These are phyloP conservation scores for Agriopis marginaria DNA, from an alignment of 2,888 invertebrate species.

Conservation along the genomic window DNA sequence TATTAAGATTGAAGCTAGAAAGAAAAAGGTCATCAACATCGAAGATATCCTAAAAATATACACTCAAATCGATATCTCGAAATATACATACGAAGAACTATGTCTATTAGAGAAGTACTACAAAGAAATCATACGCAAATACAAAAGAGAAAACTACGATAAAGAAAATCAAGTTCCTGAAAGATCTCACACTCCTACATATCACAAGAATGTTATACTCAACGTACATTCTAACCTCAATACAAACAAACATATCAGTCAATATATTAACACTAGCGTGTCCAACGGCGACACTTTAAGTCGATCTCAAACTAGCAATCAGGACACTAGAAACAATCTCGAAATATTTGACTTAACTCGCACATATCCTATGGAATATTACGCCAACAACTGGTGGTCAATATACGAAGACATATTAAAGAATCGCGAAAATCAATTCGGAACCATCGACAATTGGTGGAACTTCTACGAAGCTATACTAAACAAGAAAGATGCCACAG, in stretches of 20 bases:
- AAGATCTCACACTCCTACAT: constrained; percentile 43
- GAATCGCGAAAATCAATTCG: constrained; percentile 78
- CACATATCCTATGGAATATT: constrained; percentile 78
- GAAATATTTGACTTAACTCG: constrained; percentile 77
- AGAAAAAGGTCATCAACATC: constrained; percentile 69
- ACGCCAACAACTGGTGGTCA: constrained; percentile 84
- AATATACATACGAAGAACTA: constrained; percentile 79
- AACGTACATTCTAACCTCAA: constrained; percentile 59
- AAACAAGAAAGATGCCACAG: constrained; percentile 63
- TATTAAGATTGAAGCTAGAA: constrained; percentile 66
- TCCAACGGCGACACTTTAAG: constrained; percentile 59
- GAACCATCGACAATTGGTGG: constrained; percentile 83
- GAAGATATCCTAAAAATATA: constrained; percentile 77
- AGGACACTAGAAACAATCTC: constrained; percentile 57
- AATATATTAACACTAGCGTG: constrained; percentile 52
- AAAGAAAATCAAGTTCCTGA: constrained; percentile 66
- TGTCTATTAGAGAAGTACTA: constrained; percentile 80
- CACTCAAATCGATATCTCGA: constrained; percentile 74
- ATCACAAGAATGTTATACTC: constrained; percentile 64
- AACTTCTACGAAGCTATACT: constrained; percentile 75
- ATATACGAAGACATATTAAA: constrained; percentile 80
- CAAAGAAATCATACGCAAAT: constrained; percentile 77
- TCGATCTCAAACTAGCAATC: constrained; percentile 55
- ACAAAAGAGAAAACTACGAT: constrained; percentile 61
- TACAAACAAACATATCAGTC: constrained; percentile 59